phyloP scores from a whole-genome alignment of 2,113 vertebrate genomes.

The Strigops habroptila region DNA sequence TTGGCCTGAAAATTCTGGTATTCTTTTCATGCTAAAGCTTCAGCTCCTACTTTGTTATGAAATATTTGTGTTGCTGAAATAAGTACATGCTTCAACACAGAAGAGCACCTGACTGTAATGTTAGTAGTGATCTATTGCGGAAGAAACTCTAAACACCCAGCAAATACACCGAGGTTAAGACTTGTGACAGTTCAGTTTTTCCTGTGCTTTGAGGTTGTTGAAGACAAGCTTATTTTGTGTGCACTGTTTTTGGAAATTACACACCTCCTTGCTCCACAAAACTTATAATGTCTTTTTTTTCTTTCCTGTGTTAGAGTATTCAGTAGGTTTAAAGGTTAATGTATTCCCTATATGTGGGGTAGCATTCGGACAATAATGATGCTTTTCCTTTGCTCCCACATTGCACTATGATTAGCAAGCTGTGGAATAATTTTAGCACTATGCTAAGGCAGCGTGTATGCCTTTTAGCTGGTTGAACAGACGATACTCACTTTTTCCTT shows the following conservation, averaged over 20 bases:
- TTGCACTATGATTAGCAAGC: not conserved
- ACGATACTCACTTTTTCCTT: not conserved
- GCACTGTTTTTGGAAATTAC: not conserved
- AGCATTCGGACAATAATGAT: not conserved
- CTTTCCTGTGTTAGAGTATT: not conserved
- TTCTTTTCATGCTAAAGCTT: not conserved
- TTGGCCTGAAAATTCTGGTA: not conserved
- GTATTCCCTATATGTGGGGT: not conserved
- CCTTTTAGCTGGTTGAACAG: not conserved
- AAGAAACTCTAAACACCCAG: not conserved
- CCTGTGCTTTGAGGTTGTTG: not conserved
- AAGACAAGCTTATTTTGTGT: not conserved
- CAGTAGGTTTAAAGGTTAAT: not conserved
- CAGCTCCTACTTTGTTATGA: not conserved
- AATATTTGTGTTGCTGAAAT: not conserved
- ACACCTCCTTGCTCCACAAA: not conserved
- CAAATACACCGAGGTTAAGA: not conserved
- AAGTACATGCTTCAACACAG: fast-evolving
- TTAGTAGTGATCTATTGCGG: not conserved
- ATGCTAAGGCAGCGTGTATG: not conserved
- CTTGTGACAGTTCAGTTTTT: not conserved
- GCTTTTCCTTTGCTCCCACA: not conserved
- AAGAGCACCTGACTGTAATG: not conserved
- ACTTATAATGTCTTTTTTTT: not conserved
- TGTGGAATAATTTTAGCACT: not conserved